Evolutionary conservation across 2,888 invertebrate genomes (phyloP).

Genomic region (Chrysopilus asiliformis): DNA sequence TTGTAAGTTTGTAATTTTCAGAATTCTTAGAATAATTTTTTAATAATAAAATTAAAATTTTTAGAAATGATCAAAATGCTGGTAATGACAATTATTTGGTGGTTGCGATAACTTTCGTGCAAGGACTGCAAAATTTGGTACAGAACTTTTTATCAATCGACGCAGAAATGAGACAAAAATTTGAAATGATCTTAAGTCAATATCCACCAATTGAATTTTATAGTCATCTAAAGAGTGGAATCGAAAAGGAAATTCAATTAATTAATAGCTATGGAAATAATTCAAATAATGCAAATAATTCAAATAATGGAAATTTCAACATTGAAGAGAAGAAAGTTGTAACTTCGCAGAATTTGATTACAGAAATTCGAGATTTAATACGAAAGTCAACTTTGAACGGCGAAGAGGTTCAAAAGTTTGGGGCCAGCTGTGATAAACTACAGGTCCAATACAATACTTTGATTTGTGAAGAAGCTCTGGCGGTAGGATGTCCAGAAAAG

Average conservation of each 20-base stretch:
- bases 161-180: constrained; percentile 24
- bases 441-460: constrained; percentile 11
- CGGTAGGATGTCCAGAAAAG: constrained; percentile 1
- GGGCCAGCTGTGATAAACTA: constrained; percentile 11
- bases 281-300: too few species aligned
- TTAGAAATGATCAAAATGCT: too few species aligned
- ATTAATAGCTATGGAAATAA: too few species aligned
- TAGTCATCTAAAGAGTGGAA: constrained; percentile 27
- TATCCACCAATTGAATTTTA: constrained; percentile 27
- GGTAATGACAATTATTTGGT: too few species aligned
- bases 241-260: constrained; percentile 30
- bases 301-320: too few species aligned
- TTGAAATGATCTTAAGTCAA: constrained; percentile 24
- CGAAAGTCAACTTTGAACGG: constrained; percentile 2
- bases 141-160: constrained; percentile 21
- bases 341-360: constrained; percentile 20
- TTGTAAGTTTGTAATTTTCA: constrained; percentile 49
- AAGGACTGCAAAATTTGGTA: constrained; percentile 28
- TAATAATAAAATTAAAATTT: too few species aligned
- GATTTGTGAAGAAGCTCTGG: constrained; percentile 3
- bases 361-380: constrained; percentile 21
- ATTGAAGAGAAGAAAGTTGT: constrained; percentile 20
- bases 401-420: constrained; percentile 10
- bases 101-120: constrained; percentile 26
- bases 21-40: too few species aligned